These are phyloP conservation scores for Megaceryle alcyon DNA, from an alignment of 2,797 vertebrate genomes.

Conservation along the genomic window DNA sequence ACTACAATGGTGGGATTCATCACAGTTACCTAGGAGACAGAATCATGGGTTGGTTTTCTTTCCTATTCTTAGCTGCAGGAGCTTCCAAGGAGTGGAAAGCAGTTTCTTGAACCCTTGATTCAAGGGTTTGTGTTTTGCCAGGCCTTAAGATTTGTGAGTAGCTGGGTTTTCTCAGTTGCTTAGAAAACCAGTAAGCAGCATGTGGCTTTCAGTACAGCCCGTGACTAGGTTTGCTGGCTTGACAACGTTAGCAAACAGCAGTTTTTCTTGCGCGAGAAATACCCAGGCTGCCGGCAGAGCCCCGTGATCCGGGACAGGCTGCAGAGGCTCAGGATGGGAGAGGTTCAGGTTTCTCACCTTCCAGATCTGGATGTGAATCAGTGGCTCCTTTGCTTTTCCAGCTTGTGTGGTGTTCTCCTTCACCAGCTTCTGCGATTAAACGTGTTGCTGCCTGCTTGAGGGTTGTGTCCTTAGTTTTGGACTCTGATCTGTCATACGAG, in stretches of 20 bases:
- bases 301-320: neutral
- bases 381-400: neutral
- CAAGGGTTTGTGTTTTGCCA: neutral
- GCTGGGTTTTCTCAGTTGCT: neutral
- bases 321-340: fast-evolving
- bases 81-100: neutral
- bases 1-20: neutral
- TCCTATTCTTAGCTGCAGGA: neutral
- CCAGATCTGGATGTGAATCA: neutral
- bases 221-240: neutral
- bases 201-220: neutral
- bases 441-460: fast-evolving
- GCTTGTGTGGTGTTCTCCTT: neutral
- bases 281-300: neutral
- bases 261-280: neutral
- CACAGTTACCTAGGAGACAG: neutral
- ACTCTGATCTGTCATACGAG: fast-evolving
- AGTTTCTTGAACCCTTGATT: neutral
- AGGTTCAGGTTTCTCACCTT: neutral
- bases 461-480: neutral
- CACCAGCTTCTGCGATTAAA: neutral
- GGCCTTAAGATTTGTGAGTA: neutral
- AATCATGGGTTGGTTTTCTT: neutral
- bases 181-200: neutral
- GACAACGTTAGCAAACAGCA: neutral